These are phyloP conservation scores for Chaetodon auriga DNA, from an alignment of 2,113 vertebrate species.

Conservation along the genomic window DNA sequence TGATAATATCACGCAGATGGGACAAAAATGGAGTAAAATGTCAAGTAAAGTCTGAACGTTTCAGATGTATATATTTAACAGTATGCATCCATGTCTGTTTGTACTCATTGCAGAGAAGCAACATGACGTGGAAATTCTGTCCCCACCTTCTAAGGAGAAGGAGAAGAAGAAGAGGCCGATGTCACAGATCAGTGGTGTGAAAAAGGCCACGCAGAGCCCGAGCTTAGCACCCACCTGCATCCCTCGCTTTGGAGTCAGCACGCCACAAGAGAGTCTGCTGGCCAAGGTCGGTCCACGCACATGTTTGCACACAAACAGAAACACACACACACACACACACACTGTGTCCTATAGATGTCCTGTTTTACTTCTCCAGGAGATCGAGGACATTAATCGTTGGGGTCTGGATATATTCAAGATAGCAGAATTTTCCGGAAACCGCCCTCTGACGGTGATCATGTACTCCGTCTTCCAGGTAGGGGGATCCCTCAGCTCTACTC, in stretches of 20 bases:
- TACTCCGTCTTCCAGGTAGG: slow-evolving; percentile 94
- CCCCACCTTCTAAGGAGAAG: slow-evolving; percentile 84
- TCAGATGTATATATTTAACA: neutral
- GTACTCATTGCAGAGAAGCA: slow-evolving; percentile 87
- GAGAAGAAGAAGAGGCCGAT: slow-evolving; percentile 88
- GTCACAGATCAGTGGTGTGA: slow-evolving; percentile 92
- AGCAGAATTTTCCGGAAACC: slow-evolving; percentile 90
- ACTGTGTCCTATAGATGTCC: neutral
- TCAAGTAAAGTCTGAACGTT: too few species aligned
- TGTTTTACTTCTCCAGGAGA: slow-evolving; percentile 83
- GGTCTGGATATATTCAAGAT: slow-evolving; percentile 93
- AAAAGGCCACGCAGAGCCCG: slow-evolving; percentile 81
- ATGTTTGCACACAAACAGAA: slow-evolving; percentile 1
- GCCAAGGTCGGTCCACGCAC: slow-evolving; percentile 83
- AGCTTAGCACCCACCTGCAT: slow-evolving; percentile 82
- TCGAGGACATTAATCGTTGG: slow-evolving; percentile 92
- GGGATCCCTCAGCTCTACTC: neutral
- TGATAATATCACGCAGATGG: too few species aligned
- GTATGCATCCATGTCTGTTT: slow-evolving; percentile 16
- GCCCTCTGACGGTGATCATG: slow-evolving; percentile 91
- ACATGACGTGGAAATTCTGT: slow-evolving; percentile 91
- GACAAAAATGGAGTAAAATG: too few species aligned
- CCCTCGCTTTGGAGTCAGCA: slow-evolving; percentile 91
- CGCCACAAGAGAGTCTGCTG: slow-evolving; percentile 88
- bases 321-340: slow-evolving; percentile 2